These are phyloP conservation scores for Acanthurus tractus DNA, from an alignment of 2,797 vertebrate genomes.

Conservation along the genomic window DNA sequence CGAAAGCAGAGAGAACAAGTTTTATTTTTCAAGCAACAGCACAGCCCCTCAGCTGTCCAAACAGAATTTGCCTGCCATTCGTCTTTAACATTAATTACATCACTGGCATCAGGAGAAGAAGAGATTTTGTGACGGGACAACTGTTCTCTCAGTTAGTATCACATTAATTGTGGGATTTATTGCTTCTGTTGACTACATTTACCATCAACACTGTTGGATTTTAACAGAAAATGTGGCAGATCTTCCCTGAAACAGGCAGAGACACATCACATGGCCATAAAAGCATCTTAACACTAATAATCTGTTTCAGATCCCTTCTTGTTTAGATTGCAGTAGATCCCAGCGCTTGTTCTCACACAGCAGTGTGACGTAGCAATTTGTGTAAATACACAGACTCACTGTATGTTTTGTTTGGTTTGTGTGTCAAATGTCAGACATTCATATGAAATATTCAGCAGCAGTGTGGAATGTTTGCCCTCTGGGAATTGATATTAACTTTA, in stretches of 20 bases:
- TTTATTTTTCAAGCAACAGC: too few relatives aligned
- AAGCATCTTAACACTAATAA: constrained; percentile 17
- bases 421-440: constrained; percentile 63
- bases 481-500: constrained; percentile 39
- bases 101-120: too few relatives aligned
- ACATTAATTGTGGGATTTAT: too few relatives aligned
- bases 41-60: too few relatives aligned
- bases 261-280: constrained; percentile 21
- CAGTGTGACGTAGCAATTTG: constrained; percentile 27
- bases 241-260: constrained; percentile 1
- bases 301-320: constrained; percentile 14
- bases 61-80: too few relatives aligned
- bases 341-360: constrained; percentile 50
- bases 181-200: too few relatives aligned
- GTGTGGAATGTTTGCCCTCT: constrained; percentile 62
- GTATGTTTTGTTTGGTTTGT: constrained; percentile 52
- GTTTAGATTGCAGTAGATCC: constrained; percentile 42
- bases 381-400: constrained; percentile 37
- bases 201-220: too few relatives aligned
- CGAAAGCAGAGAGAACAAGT: too few relatives aligned
- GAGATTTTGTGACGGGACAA: too few relatives aligned
- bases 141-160: too few relatives aligned
- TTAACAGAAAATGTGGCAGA: too few relatives aligned
- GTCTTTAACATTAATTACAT: too few relatives aligned
- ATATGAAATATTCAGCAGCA: constrained; percentile 61